Evolutionary conservation across 2,888 invertebrate species (phyloP), one percentile per base, ranked within the genome.

Genomic region (Amblyjoppa fuscipennis): DNA sequence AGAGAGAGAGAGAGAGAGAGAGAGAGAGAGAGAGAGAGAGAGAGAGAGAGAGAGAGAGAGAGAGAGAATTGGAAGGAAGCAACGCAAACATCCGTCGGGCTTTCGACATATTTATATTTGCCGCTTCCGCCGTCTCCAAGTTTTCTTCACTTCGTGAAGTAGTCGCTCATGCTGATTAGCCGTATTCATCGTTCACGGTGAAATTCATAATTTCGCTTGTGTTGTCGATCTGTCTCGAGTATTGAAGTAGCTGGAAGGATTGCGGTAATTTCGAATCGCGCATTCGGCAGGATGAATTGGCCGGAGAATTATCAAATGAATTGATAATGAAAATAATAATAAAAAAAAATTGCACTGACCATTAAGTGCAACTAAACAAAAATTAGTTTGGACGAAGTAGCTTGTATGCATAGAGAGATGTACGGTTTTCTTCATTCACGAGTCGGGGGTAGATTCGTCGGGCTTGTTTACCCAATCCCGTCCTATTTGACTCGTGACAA

Each of bases 31-130:
- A 61, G 53, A 80, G 70, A 77, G 11, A 75, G 9, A 6, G 81
- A n/a, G 7, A 76, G 69, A 61, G 53, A 80, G 70, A 77, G 11
- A 75, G 9, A 6, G 81, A 61, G 53, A 80, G 70, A 77, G 11
- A 75, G 9, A 6, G 81, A 76, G 31, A 31, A 41, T 53, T 20
- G 38, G 74, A 61, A 70, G 69, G 78, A 87, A 76, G 34, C 76
- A 45, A 83, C 28, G 2, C 69, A 84, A 66, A 79, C 81, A 78
- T 77, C 71, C 68, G 49, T 51, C 31, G 74, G 88, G 88, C 86
- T 89, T 90, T 88, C 79, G 87, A 87, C 88, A 84, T 88, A 89
- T 90, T 88, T 90, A 87, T 89, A 88, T 88, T 87, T 84, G 84
- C 84, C 70, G 69, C 71, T 70, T 81, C 75, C 13, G 31, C 31